Conservation (phyloP, 2,888 invertebrate genomes). For the Tuberolachnus salignus region DNA sequence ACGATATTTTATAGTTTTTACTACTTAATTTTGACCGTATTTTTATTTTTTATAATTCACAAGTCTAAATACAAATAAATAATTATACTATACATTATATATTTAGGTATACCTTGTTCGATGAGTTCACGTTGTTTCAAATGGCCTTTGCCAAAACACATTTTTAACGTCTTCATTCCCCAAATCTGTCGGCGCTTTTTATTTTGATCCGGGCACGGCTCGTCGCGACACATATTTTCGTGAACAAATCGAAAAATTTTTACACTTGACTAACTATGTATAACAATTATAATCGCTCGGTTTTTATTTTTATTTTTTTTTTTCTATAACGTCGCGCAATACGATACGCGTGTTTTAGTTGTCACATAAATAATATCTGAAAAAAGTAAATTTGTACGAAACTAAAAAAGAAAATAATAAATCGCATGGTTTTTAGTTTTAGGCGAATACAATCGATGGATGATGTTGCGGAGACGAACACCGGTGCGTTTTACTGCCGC, state of each 20-base stretch:
- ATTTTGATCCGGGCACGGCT: not conserved
- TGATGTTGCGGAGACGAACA: not conserved
- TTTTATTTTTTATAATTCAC: no score
- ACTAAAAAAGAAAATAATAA: constrained; percentile 29
- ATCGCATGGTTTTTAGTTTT: not conserved
- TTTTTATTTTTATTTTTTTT: not conserved
- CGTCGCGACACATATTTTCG: constrained; percentile 10
- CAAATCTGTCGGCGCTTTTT: constrained; percentile 13
- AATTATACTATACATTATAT: no score
- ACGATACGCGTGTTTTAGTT: not conserved
- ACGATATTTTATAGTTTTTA: no score
- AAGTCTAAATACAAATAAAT: no score
- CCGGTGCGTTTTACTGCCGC: not conserved
- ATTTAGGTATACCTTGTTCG: constrained; percentile 35
- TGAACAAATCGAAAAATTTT: not conserved
- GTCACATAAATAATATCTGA: constrained; percentile 26
- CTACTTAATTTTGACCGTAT: no score
- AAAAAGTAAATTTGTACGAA: constrained; percentile 18
- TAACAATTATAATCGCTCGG: no score
- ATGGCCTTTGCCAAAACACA: constrained; percentile 44
- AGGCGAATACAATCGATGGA: not conserved
- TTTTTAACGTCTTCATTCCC: constrained; percentile 49
- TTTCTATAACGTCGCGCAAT: not conserved
- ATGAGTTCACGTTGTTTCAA: constrained; percentile 20
- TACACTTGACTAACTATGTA: no score